Percentiles rank a stretch among this genome's conserved stretches.
Evolutionary conservation across 2,888 invertebrate genomes (phyloP).

Genomic region (Penaeus monodon): DNA sequence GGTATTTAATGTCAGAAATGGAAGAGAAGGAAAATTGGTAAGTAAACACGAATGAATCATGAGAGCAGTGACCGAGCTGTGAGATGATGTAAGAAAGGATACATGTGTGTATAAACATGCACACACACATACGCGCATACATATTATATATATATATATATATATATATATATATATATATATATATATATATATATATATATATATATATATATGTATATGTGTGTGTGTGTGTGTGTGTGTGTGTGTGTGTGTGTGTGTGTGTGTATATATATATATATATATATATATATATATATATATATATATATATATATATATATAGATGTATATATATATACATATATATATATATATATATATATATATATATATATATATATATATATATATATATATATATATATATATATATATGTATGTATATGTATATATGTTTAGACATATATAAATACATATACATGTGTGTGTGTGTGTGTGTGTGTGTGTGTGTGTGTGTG

Average conservation of each 20-base stretch:
- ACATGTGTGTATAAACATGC: too few species aligned
- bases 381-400: not conserved
- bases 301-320: too few species aligned
- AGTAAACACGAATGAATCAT: too few species aligned
- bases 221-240: not conserved
- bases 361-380: too few species aligned
- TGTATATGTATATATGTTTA: not conserved
- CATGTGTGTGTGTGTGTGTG: too few species aligned
- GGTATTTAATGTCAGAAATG: too few species aligned
- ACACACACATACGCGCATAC: too few species aligned
- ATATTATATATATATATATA: not conserved
- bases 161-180: not conserved
- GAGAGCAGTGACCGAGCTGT: too few species aligned
- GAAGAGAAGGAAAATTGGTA: too few species aligned
- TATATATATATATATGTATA: not conserved
- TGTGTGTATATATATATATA: not conserved
- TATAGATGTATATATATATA: not conserved
- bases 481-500: too few species aligned
- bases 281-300: conserved; percentile 1
- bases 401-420: not conserved
- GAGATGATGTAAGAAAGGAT: too few species aligned
- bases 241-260: too few species aligned
- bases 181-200: not conserved
- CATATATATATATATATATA: conserved; percentile 3
- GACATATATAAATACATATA: not conserved